Conservation (phyloP, 2,888 invertebrate species). For the Pediacus dermestoides region DNA sequence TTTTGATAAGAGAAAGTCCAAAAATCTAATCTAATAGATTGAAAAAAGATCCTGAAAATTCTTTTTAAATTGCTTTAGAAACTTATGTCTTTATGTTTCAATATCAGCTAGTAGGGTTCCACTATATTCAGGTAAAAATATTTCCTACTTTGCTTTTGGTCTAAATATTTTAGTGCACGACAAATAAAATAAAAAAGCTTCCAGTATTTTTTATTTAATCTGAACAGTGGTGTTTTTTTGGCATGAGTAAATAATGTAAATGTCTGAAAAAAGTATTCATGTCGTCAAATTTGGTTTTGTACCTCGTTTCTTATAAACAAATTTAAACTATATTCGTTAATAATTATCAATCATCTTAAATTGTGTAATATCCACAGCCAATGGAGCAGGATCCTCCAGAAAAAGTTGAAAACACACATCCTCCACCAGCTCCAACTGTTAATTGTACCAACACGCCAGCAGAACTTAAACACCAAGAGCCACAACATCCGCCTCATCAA, state of each 20-base stretch:
- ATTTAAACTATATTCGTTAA: too few species aligned
- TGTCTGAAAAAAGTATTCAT: too few species aligned
- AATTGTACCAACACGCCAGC: constrained; percentile 4
- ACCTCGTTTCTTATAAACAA: too few species aligned
- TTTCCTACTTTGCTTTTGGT: constrained; percentile 6
- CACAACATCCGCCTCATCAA: constrained; percentile 30
- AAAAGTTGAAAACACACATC: constrained; percentile 24
- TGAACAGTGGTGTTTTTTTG: too few species aligned
- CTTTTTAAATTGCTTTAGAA: too few species aligned
- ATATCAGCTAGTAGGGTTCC: constrained; percentile 46
- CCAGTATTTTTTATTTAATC: too few species aligned
- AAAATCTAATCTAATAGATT: constrained; percentile 3
- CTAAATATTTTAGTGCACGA: too few species aligned
- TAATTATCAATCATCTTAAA: too few species aligned
- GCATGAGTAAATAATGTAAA: too few species aligned
- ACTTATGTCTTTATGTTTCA: constrained; percentile 30
- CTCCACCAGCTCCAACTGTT: constrained; percentile 17
- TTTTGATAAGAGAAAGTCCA: not conserved
- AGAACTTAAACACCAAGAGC: constrained; percentile 21
- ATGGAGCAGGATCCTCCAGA: constrained; percentile 29
- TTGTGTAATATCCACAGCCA: constrained; percentile 18
- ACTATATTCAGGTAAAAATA: constrained; percentile 47
- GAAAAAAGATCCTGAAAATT: not conserved
- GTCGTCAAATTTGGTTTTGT: too few species aligned
- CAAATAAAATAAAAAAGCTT: too few species aligned